phyloP scores from a whole-genome alignment of 2,113 vertebrate species.

The Bucco capensis region DNA sequence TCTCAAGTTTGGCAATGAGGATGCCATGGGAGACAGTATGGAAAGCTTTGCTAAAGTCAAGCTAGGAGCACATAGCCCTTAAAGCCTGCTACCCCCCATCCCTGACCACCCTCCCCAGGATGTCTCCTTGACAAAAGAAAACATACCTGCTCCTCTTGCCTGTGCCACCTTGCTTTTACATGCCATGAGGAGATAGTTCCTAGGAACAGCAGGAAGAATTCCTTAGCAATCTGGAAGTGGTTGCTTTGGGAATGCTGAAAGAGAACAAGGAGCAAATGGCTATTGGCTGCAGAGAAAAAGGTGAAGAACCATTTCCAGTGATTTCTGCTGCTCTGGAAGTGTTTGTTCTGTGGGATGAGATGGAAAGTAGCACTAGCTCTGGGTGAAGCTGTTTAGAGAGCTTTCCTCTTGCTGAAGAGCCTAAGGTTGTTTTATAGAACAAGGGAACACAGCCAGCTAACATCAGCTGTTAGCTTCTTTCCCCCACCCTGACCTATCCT shows the following conservation, averaged over 20 bases:
- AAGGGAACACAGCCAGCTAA: conserved; percentile 31
- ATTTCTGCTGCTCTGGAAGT: not conserved
- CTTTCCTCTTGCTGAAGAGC: not conserved
- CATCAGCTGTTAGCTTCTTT: not conserved
- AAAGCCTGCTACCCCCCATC: not conserved
- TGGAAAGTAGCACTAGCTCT: not conserved
- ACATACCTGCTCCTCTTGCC: not conserved
- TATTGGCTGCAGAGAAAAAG: not conserved
- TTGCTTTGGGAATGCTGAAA: no score
- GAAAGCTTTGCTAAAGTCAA: no score
- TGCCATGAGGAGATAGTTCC: not conserved
- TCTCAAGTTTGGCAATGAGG: no score
- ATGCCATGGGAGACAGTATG: no score
- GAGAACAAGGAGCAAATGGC: not conserved
- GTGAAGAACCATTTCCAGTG: not conserved
- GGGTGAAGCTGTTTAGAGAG: not conserved
- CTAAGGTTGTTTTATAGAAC: conserved; percentile 5
- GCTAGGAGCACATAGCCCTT: no score
- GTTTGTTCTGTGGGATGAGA: not conserved
- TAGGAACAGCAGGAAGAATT: not conserved
- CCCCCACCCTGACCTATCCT: not conserved
- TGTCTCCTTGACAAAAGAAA: not conserved
- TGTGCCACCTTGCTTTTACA: not conserved
- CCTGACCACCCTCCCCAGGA: rapidly evolving
- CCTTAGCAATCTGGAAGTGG: not conserved